A percentile compares a stretch with the other conserved stretches of the same genome.
phyloP scores from a whole-genome alignment of 2,797 vertebrate species.

The Crypturellus tataupa region DNA sequence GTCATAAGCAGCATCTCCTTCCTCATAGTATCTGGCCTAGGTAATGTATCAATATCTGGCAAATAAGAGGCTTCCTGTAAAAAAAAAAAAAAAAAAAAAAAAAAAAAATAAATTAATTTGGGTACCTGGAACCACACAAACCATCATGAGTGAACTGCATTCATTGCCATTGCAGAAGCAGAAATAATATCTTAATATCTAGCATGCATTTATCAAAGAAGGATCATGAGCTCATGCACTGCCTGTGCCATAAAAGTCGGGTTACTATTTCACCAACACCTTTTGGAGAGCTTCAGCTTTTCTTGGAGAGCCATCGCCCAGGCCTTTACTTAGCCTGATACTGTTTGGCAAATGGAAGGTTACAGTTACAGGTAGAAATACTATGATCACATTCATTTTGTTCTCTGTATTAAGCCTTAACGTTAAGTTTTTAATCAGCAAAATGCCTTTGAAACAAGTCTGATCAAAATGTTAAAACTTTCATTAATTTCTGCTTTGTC shows the following conservation, averaged over 20 bases:
- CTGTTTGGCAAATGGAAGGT: neutral
- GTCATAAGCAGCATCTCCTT: conserved; percentile 74
- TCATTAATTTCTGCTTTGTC: neutral
- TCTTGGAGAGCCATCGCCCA: neutral
- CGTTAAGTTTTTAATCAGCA: neutral
- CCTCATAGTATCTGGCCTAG: neutral
- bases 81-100: conserved; percentile 26
- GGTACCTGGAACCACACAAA: conserved; percentile 11
- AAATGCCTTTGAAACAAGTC: conserved; percentile 1
- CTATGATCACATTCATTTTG: neutral
- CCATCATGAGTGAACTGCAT: conserved; percentile 5
- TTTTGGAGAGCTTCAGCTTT: neutral
- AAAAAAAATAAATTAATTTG: neutral
- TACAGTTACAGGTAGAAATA: neutral
- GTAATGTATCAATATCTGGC: conserved; percentile 67
- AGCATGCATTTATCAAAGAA: neutral
- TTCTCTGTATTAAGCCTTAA: neutral
- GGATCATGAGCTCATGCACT: neutral
- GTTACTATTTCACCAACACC: neutral
- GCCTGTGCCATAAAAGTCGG: neutral
- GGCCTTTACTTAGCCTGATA: neutral
- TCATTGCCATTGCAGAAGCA: neutral
- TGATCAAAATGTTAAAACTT: neutral
- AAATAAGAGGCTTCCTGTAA: conserved; percentile 80
- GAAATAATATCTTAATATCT: neutral